Base-by-base conservation (phyloP, 2,113 vertebrate species). In the Australoheros scitulus region DNA sequence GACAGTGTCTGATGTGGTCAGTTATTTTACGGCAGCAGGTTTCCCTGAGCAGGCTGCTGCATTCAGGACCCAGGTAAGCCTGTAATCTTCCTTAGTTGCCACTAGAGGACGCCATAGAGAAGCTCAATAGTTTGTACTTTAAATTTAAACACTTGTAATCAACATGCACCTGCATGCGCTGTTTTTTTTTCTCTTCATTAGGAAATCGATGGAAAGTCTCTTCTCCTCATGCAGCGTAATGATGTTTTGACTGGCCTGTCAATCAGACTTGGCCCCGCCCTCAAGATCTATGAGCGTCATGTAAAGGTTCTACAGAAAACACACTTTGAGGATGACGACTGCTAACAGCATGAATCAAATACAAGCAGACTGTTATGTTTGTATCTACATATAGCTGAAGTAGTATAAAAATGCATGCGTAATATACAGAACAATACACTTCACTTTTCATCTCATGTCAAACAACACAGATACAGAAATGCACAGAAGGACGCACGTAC, bases 131-230 rank as follows among this genome's bases (percentile, higher is more conserved):
- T 24, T n/a, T 64, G 47, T 2, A 11, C 52, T 47, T 24, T 1
- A 76, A 55, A 47, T 1, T 64, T 15, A 10, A 43, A 36, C 80
- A 76, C 24, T 22, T 80, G 4, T 82, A 59, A 87, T 76, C 56
- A 26, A 29, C 47, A 26, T 55, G 55, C 4, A 17, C 55, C 26
- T 15, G 14, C 77, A 20, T 76, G 75, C 68, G 3, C 10, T 41
- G 79, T 77, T 89, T 58, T 88, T 58, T 88, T 79, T 65, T 91
- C 61, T 86, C 38, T 81, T 72, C 75, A 79, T 80, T 89, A 97
- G 97, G 97, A 97, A 93, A 97, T 97, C 22, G 97, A 97, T 55
- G 97, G 97, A 72, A 97, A 97, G 90, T 97, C 97, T 41, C 92
- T 97, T 58, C 95, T 97, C 89, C 96, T 97, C 65, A 97, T 97